These are phyloP conservation scores for Scaptomyza reducta DNA, from an alignment of 2,888 invertebrate genomes.

Conservation along the genomic window DNA sequence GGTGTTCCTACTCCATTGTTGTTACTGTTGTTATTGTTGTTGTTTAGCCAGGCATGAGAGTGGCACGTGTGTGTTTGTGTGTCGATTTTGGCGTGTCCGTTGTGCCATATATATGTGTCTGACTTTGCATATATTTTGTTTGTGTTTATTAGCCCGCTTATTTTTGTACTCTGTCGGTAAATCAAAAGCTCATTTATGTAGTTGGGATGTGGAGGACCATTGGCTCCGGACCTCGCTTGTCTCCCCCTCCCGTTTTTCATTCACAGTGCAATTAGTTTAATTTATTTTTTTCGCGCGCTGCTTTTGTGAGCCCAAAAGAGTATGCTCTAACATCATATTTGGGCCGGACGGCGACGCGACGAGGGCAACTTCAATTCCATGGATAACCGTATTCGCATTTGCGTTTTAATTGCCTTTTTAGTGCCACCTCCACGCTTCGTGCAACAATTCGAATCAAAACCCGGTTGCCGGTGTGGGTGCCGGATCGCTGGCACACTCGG, in stretches of 20 bases:
- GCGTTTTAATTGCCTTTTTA: conserved; percentile 80
- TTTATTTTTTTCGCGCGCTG: conserved; percentile 48
- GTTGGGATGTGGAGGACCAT: not conserved
- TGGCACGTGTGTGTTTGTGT: conserved; percentile 47
- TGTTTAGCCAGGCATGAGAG: conserved; percentile 32
- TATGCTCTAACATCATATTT: conserved; percentile 63
- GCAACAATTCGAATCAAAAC: conserved; percentile 75
- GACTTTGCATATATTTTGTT: conserved; percentile 61
- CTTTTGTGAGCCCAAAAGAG: conserved; percentile 44
- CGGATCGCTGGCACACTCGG: conserved; percentile 39
- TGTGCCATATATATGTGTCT: conserved; percentile 30
- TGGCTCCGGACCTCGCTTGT: not conserved
- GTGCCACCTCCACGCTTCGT: conserved; percentile 79
- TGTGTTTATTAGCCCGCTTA: conserved; percentile 64
- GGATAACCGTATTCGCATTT: conserved; percentile 54
- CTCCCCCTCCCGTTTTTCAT: conserved; percentile 10
- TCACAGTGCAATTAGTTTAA: conserved; percentile 72
- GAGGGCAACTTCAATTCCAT: conserved; percentile 38
- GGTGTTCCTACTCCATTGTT: conserved; percentile 10
- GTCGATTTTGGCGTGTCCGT: conserved; percentile 62
- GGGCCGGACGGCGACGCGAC: conserved; percentile 27
- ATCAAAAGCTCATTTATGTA: conserved; percentile 74
- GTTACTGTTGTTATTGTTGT: conserved; percentile 20
- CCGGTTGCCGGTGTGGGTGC: conserved; percentile 22
- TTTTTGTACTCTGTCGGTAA: conserved; percentile 49